phyloP scores from a whole-genome alignment of 2,888 invertebrate species.

The Epistrophella euchroma region DNA sequence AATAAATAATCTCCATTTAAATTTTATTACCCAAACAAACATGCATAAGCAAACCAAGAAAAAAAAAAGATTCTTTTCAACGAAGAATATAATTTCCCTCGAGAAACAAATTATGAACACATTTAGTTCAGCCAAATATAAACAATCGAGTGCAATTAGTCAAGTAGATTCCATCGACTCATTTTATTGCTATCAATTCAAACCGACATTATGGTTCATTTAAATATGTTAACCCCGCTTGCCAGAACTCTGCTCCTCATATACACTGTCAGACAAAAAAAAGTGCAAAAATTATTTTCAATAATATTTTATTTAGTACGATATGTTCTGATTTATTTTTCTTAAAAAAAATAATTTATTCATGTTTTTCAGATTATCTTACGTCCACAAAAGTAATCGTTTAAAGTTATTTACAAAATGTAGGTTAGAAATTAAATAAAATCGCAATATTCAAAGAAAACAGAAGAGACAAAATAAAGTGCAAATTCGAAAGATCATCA shows the following conservation, averaged over 20 bases:
- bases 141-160: constrained; percentile 62
- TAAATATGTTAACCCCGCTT: background rate
- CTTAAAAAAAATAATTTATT: too few relatives aligned
- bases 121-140: constrained; percentile 24
- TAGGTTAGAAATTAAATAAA: too few relatives aligned
- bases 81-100: background rate
- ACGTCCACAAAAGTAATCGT: too few relatives aligned
- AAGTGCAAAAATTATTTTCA: too few relatives aligned
- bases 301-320: too few relatives aligned
- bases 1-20: constrained; percentile 18
- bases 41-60: background rate
- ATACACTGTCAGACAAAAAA: too few relatives aligned
- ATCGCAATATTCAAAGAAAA: too few relatives aligned
- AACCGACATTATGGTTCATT: constrained; percentile 3
- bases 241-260: background rate
- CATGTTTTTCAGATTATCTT: too few relatives aligned
- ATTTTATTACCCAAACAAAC: constrained; percentile 23
- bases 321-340: too few relatives aligned
- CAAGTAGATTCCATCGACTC: constrained; percentile 53
- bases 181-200: constrained; percentile 35
- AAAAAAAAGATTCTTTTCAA: background rate
- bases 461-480: too few relatives aligned
- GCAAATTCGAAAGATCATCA: too few relatives aligned
- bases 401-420: too few relatives aligned
- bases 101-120: constrained; percentile 1